Base-by-base conservation (phyloP, 2,113 vertebrate species). In the Rhinoptilus africanus region DNA sequence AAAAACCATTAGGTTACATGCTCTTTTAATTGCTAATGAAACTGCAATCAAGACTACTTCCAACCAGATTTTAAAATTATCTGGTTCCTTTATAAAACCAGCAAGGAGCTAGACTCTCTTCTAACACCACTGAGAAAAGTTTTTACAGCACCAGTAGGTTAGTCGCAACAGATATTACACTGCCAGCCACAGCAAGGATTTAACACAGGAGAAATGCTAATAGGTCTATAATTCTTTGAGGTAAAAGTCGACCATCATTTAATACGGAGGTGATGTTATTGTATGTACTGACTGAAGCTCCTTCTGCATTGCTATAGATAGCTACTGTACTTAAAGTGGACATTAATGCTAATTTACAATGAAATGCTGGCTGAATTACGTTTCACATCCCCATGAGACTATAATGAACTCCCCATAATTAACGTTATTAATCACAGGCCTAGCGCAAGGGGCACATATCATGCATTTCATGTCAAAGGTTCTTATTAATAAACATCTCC, bases 401-500 rank as follows among this genome's bases (percentile, higher is more conserved):
- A 43, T 88, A 97, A 96, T 94, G 93, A 96, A 95, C 93, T 94
- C 81, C 73, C 79, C 75, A 84, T 97, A 97, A 97, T 97, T 97
- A 97, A 97, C 88, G 84, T 86, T 96, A 96, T 96, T 96, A 97
- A 97, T 97, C 96, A 96, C 30, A 39, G 88, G 54, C 85, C 89
- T 81, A 77, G 82, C 32, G 6, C 85, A 96, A 85, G 91, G 96
- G 94, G 90, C 83, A 97, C 91, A 93, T 91, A 96, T 91, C 85
- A 89, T 78, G 93, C 56, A 86, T 96, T 93, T 88, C 94, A 95
- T 96, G 93, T 96, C 95, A 96, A 90, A 97, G 94, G 77, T 96
- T 96, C 87, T 96, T 97, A 96, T 94, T 97, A 97, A 97, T 96
- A 97, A 96, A 94, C 94, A 96, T 94, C 93, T 91, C 79, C 73